A percentile compares a stretch with the other conserved stretches of the same genome.
Conservation (phyloP, 2,888 invertebrate genomes). For the Griposia aprilina region DNA sequence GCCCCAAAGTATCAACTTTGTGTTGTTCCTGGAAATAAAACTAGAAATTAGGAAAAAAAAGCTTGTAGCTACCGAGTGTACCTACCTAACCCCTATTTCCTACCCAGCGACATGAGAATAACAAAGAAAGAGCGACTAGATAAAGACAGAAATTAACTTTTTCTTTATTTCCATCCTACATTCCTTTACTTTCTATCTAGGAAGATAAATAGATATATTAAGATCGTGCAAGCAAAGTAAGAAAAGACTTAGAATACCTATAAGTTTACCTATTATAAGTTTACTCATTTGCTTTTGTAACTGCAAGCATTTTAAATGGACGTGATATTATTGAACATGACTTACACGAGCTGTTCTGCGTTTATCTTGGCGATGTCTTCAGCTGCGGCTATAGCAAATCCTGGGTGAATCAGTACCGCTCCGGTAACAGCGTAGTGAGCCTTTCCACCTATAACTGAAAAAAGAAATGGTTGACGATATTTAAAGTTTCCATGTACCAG, state of each 20-base stretch:
- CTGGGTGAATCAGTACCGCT: constrained; percentile 77
- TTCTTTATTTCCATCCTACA: neutral
- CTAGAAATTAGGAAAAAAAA: neutral
- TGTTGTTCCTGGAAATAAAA: constrained; percentile 75
- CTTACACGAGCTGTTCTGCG: constrained; percentile 68
- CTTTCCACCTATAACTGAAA: constrained; percentile 72
- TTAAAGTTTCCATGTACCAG: neutral
- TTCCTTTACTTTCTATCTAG: neutral
- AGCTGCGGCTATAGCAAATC: constrained; percentile 77
- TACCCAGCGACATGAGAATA: neutral
- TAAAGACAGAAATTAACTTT: neutral
- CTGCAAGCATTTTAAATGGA: neutral
- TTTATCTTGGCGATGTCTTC: constrained; percentile 79
- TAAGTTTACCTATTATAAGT: neutral
- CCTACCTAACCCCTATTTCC: too few relatives aligned
- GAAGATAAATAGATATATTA: neutral
- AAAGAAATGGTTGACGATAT: neutral
- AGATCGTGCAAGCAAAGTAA: too few relatives aligned
- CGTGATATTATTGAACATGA: neutral
- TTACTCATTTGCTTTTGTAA: neutral
- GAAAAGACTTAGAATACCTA: too few relatives aligned
- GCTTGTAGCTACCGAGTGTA: neutral
- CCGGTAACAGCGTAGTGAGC: constrained; percentile 75
- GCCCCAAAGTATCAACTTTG: constrained; percentile 79
- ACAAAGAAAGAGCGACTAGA: neutral